These are phyloP conservation scores for Geopemphigus sp. DNA, from an alignment of 1,140 invertebrate species.

Conservation along the genomic window DNA sequence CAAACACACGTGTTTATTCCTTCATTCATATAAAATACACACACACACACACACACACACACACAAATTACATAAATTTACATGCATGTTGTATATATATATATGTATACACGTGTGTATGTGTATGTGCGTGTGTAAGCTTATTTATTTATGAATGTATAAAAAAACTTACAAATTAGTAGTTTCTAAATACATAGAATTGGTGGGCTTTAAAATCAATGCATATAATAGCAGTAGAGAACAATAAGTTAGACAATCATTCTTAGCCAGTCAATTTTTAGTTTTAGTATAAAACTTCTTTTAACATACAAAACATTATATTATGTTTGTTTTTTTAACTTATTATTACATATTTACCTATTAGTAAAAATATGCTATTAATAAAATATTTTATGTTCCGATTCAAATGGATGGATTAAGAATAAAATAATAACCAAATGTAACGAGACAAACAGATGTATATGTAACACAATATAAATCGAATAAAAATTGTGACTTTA, in stretches of 20 bases:
- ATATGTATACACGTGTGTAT: neutral
- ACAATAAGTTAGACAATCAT: constrained; percentile 23
- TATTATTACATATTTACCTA: constrained; percentile 19
- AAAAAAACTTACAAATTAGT: constrained; percentile 45
- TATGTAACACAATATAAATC: constrained; percentile 7
- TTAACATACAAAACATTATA: constrained; percentile 12
- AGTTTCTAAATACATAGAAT: constrained; percentile 44
- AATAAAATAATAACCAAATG: constrained; percentile 42
- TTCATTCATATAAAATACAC: constrained; percentile 23
- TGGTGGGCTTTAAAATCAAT: constrained; percentile 22
- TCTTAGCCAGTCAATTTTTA: constrained; percentile 32
- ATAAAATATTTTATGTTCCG: constrained; percentile 23
- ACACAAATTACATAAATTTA: too few species aligned
- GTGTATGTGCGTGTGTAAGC: neutral
- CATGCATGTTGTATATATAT: neutral
- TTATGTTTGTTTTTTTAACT: constrained; percentile 8
- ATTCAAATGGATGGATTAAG: constrained; percentile 20
- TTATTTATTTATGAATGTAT: constrained; percentile 7
- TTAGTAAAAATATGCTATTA: constrained; percentile 39
- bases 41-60: too few species aligned
- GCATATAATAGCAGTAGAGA: neutral
- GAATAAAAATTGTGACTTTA: constrained; percentile 55
- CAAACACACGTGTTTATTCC: neutral
- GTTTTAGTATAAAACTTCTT: constrained; percentile 21
- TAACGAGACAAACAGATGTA: constrained; percentile 26